Percentiles rank a stretch among this genome's conserved stretches.
phyloP scores from a whole-genome alignment of 2,797 vertebrate genomes.

The Lindbergichthys nudifrons region DNA sequence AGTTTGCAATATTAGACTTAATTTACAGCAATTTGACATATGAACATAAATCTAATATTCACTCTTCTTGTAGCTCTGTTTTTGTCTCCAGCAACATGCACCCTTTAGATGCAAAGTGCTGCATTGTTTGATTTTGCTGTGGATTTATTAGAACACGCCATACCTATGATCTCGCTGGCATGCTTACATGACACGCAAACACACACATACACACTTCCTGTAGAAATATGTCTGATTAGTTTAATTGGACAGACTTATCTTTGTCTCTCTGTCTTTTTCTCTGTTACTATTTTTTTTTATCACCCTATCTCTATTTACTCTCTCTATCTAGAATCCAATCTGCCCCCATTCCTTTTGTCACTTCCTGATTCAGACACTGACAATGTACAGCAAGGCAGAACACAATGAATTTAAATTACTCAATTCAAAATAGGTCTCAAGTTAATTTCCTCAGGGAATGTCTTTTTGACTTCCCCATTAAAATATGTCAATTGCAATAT shows the following conservation, averaged over 20 bases:
- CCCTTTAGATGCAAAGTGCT: background rate
- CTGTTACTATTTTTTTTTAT: slow-evolving; percentile 3
- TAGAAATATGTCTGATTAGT: slow-evolving; percentile 43
- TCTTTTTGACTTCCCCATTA: slow-evolving; percentile 9
- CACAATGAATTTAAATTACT: slow-evolving; percentile 27
- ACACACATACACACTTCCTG: slow-evolving; percentile 18
- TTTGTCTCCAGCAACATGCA: background rate
- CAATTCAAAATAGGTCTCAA: slow-evolving; percentile 16
- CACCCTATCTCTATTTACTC: background rate
- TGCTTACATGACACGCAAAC: slow-evolving; percentile 4
- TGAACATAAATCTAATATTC: background rate
- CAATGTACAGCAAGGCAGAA: background rate
- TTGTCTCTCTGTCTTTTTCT: slow-evolving; percentile 3
- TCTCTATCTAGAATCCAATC: background rate
- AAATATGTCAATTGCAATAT: slow-evolving; percentile 6
- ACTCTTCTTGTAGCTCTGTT: background rate
- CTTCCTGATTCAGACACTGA: slow-evolving; percentile 1
- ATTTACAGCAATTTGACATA: background rate
- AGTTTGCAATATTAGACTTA: no score
- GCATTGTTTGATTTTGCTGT: background rate
- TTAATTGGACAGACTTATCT: slow-evolving; percentile 44
- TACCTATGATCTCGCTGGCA: no score
- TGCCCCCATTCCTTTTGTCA: slow-evolving; percentile 1
- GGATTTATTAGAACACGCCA: background rate
- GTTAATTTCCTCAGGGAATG: slow-evolving; percentile 25